Evolutionary conservation across 1,140 invertebrate species (phyloP), one percentile per base, ranked within the genome.

Genomic region (Hermetia illucens): DNA sequence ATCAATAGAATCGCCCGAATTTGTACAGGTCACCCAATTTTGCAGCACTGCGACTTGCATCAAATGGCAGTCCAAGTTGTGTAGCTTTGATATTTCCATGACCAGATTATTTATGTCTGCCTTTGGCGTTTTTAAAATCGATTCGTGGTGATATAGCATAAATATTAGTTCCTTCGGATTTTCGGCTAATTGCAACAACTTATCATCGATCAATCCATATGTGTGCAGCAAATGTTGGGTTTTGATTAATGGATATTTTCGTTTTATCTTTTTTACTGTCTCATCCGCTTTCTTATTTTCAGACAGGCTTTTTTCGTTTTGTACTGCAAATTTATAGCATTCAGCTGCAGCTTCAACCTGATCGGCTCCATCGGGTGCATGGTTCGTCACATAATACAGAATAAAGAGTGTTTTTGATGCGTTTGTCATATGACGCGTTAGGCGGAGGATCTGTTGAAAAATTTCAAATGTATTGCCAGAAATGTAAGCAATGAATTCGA

Each of bases 321-420:
- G 38, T 17, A 46, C 40, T 1, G 66, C 62, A 53, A 70, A 73
- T 45, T 71, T 69, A 48, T 67, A 73, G 43, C 69, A 71, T 39
- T 72, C 60, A 36, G 68, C 65, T 17, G 66, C 64, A 10, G 70
- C 70, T 32, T 70, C 68, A 5, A 73, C 68, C 54, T 72, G 69
- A 51, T 73, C 70, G 9, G 68, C 69, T 4, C 70, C 70, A 12
- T 54, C 48, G 0, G 53, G 52, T 0, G 57, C 55, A 42, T 60
- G 49, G 36, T 47, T 52, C 0, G 52, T 42, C 1, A 58, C 52
- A 39, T 52, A 56, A 34, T 61, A 60, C 12, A 61, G 43, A 30
- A 58, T 56, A 5, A 53, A 34, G 16, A 61, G 50, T 5, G 44
- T 46, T 31, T 55, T 60, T 9, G 40, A 47, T 5, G 47, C 49